A percentile compares a stretch with the other conserved stretches of the same genome.
phyloP scores from a whole-genome alignment of 2,797 vertebrate species.

The Pseudotriccus pelzelni region DNA sequence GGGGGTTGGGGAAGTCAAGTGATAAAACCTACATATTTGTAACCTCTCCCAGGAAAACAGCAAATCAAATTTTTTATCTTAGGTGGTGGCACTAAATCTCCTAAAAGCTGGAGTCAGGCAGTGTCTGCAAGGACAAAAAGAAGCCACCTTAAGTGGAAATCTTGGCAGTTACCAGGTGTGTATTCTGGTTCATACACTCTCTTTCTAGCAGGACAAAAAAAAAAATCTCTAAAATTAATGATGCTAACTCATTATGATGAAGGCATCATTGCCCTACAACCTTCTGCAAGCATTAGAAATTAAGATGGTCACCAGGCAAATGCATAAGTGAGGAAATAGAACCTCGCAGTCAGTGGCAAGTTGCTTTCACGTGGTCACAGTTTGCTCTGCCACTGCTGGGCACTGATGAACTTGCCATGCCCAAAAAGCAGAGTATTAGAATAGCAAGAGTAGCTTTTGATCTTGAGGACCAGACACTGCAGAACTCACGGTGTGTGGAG shows the following conservation, averaged over 20 bases:
- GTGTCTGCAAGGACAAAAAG: not conserved
- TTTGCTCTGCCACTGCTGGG: not conserved
- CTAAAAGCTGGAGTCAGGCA: not conserved
- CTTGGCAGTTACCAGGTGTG: not conserved
- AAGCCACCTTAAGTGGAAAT: not conserved
- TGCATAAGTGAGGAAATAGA: not conserved
- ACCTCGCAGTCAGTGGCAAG: not conserved
- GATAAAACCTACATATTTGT: constrained; percentile 4
- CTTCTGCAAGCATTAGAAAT: not conserved
- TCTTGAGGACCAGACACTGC: not conserved
- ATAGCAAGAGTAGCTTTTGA: not conserved
- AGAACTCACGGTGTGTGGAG: fast-evolving
- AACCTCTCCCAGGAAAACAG: not conserved
- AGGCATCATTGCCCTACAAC: not conserved
- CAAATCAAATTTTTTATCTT: not conserved
- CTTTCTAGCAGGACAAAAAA: not conserved
- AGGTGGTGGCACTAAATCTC: not conserved
- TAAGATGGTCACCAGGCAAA: not conserved
- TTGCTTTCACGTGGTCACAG: not conserved
- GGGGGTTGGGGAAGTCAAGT: not conserved
- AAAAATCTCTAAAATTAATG: not conserved
- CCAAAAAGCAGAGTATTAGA: not conserved
- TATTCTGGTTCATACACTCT: not conserved
- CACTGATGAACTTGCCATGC: not conserved
- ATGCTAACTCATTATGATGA: not conserved